Percentiles rank a stretch among this genome's conserved stretches.
Evolutionary conservation across 2,797 vertebrate genomes (phyloP).

Genomic region (Chaenodraco wilsoni): DNA sequence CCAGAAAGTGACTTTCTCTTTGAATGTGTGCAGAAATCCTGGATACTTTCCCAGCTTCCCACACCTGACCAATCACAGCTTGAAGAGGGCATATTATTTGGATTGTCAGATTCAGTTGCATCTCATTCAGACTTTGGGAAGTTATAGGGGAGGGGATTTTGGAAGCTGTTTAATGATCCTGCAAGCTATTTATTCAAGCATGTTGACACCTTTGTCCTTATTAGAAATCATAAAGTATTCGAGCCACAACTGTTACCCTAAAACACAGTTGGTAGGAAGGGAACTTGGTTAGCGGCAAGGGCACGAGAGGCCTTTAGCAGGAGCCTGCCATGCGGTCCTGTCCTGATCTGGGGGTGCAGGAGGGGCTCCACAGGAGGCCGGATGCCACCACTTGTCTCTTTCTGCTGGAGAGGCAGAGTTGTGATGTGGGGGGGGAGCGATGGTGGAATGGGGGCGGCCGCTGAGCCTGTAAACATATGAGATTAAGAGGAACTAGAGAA

Average conservation of each 20-base stretch:
- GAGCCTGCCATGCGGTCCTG: constrained; percentile 40
- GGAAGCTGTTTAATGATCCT: no score
- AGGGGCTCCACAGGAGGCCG: constrained; percentile 35
- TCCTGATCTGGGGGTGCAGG: constrained; percentile 37
- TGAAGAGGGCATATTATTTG: not conserved
- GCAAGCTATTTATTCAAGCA: not conserved
- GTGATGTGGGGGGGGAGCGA: constrained; percentile 24
- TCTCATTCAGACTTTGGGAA: not conserved
- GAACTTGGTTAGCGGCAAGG: constrained; percentile 40
- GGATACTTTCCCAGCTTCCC: not conserved
- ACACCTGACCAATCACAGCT: constrained; percentile 2
- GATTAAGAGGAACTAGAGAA: constrained; percentile 56
- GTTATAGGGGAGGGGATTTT: not conserved
- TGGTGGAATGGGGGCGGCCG: constrained; percentile 21
- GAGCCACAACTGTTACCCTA: not conserved
- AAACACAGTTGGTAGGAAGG: constrained; percentile 44
- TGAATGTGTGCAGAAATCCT: not conserved
- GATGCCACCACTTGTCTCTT: constrained; percentile 53
- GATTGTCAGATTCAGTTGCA: not conserved
- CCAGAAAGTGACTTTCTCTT: not conserved
- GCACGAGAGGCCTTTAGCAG: constrained; percentile 34
- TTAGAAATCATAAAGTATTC: constrained; percentile 16
- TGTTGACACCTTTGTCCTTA: constrained; percentile 7
- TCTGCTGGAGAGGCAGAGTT: constrained; percentile 26
- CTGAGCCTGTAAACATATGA: constrained; percentile 63